Base-by-base conservation (phyloP, 2,113 vertebrate species). In the Podarcis cretensis region DNA sequence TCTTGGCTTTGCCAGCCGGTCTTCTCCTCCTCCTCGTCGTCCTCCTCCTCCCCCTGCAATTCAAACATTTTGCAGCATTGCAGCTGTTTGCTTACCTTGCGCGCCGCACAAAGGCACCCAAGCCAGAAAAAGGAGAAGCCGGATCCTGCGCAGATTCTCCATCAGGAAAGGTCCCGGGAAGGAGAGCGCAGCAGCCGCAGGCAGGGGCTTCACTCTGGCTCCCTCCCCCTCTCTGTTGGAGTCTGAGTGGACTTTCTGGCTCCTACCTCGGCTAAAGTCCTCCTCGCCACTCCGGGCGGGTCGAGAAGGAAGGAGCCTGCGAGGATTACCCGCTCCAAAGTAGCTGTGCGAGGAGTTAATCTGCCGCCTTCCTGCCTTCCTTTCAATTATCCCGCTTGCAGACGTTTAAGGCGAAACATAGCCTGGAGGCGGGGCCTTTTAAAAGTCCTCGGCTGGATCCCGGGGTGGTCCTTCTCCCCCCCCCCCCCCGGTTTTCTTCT, bases 301-400 rank as follows among this genome's bases (percentile, higher is more conserved):
- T 7, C 93, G 88, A 59, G 59, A 21, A 82, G 25, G 35, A 89
- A 81, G 35, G 77, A 90, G 89, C 66, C 83, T 0, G 87, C 86
- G 71, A 89, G 90, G 92, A 66, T 84, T 71, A 12, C 43, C 92
- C 92, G 82, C 84, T 54, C 0, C 90, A 86, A 89, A 3, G 92
- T 69, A 89, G 89, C 90, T 94, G 90, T 3, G 86, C 90, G 90
- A 90, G 92, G 94, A 87, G 89, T 90, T 79, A 93, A 92, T 87
- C 89, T 89, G 86, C 87, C 6, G 93, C 93, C 92, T 68, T 88
- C 92, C 91, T 78, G 7, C 85, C 66, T 90, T 91, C 92, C 78
- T 90, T 95, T 91, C 95, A 96, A 96, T 94, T 90, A 91, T 25
- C 91, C 93, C 92, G 96, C 95, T 94, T 87, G 91, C 89, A n/a